Evolutionary conservation across 2,113 vertebrate species (phyloP).

Genomic region (Australoheros scitulus): DNA sequence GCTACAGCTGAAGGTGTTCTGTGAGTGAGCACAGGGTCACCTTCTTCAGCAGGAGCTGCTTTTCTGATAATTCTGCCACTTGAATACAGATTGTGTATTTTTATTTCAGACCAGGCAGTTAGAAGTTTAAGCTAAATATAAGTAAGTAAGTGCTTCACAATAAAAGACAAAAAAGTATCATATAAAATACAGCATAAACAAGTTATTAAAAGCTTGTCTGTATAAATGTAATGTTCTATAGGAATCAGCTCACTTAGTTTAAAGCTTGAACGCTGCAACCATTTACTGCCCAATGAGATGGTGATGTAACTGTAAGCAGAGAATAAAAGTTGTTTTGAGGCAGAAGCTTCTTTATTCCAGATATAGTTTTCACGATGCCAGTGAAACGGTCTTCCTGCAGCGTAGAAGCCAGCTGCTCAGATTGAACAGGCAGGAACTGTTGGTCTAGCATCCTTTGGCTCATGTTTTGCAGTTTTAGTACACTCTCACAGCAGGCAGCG

Average conservation of each 20-base stretch:
- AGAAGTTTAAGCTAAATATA: background rate
- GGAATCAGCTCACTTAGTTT: background rate
- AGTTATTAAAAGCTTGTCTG: no score
- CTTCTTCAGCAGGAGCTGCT: background rate
- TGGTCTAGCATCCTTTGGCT: no score
- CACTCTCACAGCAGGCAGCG: no score
- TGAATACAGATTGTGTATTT: background rate
- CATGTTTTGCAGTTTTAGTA: no score
- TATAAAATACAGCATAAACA: no score
- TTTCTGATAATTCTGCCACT: background rate
- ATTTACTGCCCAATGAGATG: background rate
- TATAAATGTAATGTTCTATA: background rate
- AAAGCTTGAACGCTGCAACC: background rate
- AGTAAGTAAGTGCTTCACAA: no score
- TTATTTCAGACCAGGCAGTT: background rate
- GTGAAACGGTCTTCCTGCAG: no score
- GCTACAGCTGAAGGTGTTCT: background rate
- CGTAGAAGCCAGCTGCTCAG: no score
- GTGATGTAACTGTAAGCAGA: no score
- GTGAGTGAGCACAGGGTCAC: background rate
- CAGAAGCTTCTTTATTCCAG: background rate
- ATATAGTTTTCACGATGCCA: background rate
- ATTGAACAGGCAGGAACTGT: no score
- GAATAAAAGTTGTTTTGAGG: no score
- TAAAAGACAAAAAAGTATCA: no score